Percentiles rank a stretch among this genome's conserved stretches.
Evolutionary conservation across 1,140 invertebrate species (phyloP).

Genomic region (Phymastichus coffea): DNA sequence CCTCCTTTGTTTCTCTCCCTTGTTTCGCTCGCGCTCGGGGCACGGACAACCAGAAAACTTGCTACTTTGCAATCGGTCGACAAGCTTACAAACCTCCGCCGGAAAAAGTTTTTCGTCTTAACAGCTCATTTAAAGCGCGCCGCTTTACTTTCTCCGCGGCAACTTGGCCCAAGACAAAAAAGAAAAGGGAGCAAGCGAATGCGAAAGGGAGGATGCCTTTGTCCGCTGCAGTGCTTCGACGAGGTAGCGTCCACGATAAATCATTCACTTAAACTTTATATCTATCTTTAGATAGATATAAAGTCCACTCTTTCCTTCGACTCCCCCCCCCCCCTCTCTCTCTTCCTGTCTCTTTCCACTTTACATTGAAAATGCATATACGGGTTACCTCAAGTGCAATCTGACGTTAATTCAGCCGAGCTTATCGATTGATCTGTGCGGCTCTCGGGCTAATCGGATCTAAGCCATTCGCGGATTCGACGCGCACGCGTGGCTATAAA

Average conservation of each 20-base stretch:
- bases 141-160: conserved; percentile 8
- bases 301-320: too few relatives aligned
- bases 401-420: too few relatives aligned
- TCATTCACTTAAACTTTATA: too few relatives aligned
- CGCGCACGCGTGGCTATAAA: too few relatives aligned
- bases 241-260: too few relatives aligned
- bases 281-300: too few relatives aligned
- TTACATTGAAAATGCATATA: too few relatives aligned
- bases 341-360: too few relatives aligned
- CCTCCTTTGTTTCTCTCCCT: conserved; percentile 37
- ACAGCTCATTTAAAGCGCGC: conserved; percentile 21
- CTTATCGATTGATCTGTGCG: background rate
- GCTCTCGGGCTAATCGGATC: conserved; percentile 18
- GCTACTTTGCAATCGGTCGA: conserved; percentile 45
- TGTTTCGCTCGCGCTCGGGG: too few relatives aligned
- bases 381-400: too few relatives aligned
- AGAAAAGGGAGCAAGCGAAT: background rate
- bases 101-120: conserved; percentile 26
- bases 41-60: conserved; percentile 30
- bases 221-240: background rate
- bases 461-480: background rate
- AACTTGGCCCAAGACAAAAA: background rate
- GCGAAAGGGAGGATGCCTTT: background rate
- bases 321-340: too few relatives aligned
- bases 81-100: conserved; percentile 4